Evolutionary conservation across 2,797 vertebrate species (phyloP), one percentile per base, ranked within the genome.

Genomic region (Channallabes apus): DNA sequence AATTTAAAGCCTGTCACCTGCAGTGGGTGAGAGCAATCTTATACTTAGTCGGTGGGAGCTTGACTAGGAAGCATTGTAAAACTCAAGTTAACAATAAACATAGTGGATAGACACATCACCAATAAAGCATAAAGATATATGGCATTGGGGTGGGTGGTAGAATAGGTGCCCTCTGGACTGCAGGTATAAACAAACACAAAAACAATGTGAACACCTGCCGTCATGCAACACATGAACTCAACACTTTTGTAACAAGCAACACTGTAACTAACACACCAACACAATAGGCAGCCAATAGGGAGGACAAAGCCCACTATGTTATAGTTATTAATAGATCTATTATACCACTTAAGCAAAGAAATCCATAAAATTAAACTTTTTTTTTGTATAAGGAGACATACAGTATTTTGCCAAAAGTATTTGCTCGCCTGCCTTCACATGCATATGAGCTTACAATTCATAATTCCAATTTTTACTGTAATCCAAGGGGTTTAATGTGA

Each of bases 111-210:
- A 2, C 67, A 41, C 15, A 41, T 2, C 11, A 71, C 38, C 2
- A 54, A 54, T 54, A 54, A 54, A 54, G 51, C 51, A 54, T 14
- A 54, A 54, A 14, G 2, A 54, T 3, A 14, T 0, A 54, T 51
- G 51, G 51, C 51, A 54, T 54, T 54, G 51, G 51, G 3, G 51
- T 14, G 51, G 12, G 51, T 54, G 51, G 11, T 14, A 54, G 68
- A 71, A 20, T 20, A 5, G 20, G 38, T 35, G 41, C 68, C 35
- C 1, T 24, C 11, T 41, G 3, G 7, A 41, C 35, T 71, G 35
- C 68, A 71, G 68, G 35, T 41, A 73, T 73, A 73, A 73, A 51
- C 41, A 51, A 73, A 51, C 71, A 73, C 41, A 27, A 73, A 24
- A 51, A n/a, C 15, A 29, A 56, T 56, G 72, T 75, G n/a, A 29